Base-by-base conservation (phyloP, 2,888 invertebrate genomes). In the Epirrhoe tristata region DNA sequence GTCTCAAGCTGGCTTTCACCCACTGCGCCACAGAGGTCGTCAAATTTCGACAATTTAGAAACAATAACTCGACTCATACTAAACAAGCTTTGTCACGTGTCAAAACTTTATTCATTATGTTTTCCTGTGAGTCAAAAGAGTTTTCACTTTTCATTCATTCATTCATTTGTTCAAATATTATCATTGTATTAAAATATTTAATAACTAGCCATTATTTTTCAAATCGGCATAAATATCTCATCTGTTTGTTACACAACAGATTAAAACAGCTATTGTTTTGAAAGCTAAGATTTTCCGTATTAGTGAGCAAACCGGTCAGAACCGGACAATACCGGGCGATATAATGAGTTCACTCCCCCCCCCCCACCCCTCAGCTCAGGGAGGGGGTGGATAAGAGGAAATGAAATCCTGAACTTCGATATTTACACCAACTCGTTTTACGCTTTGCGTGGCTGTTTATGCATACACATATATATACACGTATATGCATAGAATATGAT, bases 341-440 rank as follows among this genome's bases (percentile, higher is more conserved):
- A 74, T 77, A 81, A 81, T 79, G 79, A 77, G 78, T 78, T 79
- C 58, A 51, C 24, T 61, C 63, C 68, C 63, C 72, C 66, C 61
- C 68, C 63, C 65, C 51, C 56, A 58, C 58, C 51, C 24, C 24
- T 24, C 52, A 55, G 56, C 53, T 59, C 63, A 53, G 66, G 60
- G 60, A 69, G 43, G 63, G 64, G 69, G 66, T 57, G 70, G 59
- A 65, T 62, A 63, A 79, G 77, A 78, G 85, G 84, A 84, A 84
- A 85, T 83, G 80, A 82, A 85, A 83, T 79, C 76, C 80, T 75
- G 75, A 86, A 86, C 83, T 86, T 83, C 80, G 79, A 84, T 83
- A 81, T 83, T 82, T 83, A 82, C 80, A 82, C 75, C 72, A 79
- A 76, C 73, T 75, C 72, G 62, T 67, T 76, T 80, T 80, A 71